These are phyloP conservation scores for Lates calcarifer DNA, from an alignment of 2,113 vertebrate species.

Conservation along the genomic window DNA sequence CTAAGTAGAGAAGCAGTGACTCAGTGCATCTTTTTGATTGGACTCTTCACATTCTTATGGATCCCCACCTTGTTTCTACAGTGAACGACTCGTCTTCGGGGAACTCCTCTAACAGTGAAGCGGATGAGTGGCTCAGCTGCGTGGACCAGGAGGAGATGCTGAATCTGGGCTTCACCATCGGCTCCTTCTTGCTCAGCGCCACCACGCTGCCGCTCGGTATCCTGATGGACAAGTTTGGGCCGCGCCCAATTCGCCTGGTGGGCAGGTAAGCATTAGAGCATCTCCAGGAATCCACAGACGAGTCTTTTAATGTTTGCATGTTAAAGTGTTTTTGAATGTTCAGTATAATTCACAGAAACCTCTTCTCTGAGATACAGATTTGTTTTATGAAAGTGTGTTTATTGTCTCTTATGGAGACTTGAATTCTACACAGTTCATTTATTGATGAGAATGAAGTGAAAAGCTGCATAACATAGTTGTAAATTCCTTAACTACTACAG, in stretches of 20 bases:
- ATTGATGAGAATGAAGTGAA: background rate
- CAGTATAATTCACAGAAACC: background rate
- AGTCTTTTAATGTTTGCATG: background rate
- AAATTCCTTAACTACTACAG: background rate
- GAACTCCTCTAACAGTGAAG: conserved; percentile 23
- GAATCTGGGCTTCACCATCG: conserved; percentile 92
- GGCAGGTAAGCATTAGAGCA: no score
- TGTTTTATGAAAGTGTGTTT: background rate
- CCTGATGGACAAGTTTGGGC: conserved; percentile 92
- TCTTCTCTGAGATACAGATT: background rate
- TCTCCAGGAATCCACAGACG: no score
- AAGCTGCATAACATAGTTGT: background rate
- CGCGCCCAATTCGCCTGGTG: conserved; percentile 88
- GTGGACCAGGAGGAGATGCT: conserved; percentile 91
- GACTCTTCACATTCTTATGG: background rate
- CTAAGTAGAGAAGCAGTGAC: background rate
- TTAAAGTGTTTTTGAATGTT: background rate
- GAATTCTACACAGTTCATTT: background rate
- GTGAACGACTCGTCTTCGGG: conserved; percentile 68
- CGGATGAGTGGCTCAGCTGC: conserved; percentile 78
- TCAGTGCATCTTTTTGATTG: no score
- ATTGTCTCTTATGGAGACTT: background rate
- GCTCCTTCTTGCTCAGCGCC: conserved; percentile 92
- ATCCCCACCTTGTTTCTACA: conserved; percentile 31
- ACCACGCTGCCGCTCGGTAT: conserved; percentile 91